Evolutionary conservation across 1,140 invertebrate genomes (phyloP).

Genomic region (Drosophila nebulosa): DNA sequence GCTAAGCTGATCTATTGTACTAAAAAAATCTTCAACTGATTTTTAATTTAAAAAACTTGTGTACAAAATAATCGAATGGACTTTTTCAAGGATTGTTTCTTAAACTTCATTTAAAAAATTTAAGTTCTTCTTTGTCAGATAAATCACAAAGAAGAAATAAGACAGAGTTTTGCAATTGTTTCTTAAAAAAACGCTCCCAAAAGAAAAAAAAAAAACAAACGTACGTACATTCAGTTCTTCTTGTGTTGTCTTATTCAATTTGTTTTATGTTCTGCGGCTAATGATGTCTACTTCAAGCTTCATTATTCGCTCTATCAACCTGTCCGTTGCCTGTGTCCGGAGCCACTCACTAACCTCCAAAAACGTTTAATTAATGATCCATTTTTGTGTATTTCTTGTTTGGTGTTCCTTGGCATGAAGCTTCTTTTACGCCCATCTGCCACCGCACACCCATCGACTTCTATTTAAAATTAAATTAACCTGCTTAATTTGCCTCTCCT

Average conservation of each 20-base stretch:
- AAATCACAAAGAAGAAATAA: background rate
- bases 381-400: background rate
- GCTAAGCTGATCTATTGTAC: no score
- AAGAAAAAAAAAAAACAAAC: no score
- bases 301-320: slow-evolving; percentile 45
- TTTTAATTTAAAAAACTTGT: slow-evolving; percentile 6
- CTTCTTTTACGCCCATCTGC: slow-evolving; percentile 71
- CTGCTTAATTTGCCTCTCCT: slow-evolving; percentile 68
- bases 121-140: background rate
- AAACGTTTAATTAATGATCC: slow-evolving; percentile 68
- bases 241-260: slow-evolving; percentile 25
- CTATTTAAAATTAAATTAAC: slow-evolving; percentile 79
- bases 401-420: slow-evolving; percentile 27
- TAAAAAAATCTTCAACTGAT: no score
- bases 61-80: background rate
- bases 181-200: slow-evolving; percentile 34
- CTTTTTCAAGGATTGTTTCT: background rate
- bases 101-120: background rate
- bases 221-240: slow-evolving; percentile 45
- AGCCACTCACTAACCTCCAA: slow-evolving; percentile 69
- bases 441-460: slow-evolving; percentile 63
- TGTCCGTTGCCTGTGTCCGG: slow-evolving; percentile 35
- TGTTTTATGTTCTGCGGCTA: slow-evolving; percentile 32
- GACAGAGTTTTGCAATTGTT: slow-evolving; percentile 26
- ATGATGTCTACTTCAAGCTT: slow-evolving; percentile 50